phyloP scores from a whole-genome alignment of 1,140 invertebrate genomes.

The Lepidurus couesii region DNA sequence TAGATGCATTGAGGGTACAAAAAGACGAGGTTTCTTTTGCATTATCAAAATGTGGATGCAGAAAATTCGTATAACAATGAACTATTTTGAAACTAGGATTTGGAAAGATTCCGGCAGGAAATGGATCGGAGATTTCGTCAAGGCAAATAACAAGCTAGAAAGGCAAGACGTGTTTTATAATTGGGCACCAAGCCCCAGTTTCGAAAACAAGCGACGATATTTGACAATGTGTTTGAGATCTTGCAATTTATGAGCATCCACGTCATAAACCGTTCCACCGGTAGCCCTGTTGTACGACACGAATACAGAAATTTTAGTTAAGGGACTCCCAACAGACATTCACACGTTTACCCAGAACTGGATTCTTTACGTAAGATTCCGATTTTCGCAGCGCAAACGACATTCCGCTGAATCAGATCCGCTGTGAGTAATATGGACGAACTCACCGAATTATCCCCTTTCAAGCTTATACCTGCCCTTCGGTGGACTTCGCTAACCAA shows the following conservation, averaged over 20 bases:
- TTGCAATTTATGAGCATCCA: neutral
- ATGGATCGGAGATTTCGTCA: conserved; percentile 6
- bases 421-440: neutral
- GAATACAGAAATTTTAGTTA: neutral
- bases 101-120: neutral
- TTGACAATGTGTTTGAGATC: neutral
- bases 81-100: neutral
- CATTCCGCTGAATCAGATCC: neutral
- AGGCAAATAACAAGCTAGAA: neutral
- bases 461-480: neutral
- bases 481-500: neutral
- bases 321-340: neutral
- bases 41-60: neutral
- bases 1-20: neutral
- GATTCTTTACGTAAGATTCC: neutral
- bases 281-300: neutral
- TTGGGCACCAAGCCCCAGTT: neutral
- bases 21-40: neutral
- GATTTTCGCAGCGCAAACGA: neutral
- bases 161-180: neutral
- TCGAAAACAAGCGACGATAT: neutral
- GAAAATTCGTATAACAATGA: neutral
- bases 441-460: neutral
- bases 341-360: neutral
- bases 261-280: neutral